Evolutionary conservation across 2,888 invertebrate species (phyloP), one percentile per base, ranked within the genome.

Genomic region (Cactoblastis cactorum): DNA sequence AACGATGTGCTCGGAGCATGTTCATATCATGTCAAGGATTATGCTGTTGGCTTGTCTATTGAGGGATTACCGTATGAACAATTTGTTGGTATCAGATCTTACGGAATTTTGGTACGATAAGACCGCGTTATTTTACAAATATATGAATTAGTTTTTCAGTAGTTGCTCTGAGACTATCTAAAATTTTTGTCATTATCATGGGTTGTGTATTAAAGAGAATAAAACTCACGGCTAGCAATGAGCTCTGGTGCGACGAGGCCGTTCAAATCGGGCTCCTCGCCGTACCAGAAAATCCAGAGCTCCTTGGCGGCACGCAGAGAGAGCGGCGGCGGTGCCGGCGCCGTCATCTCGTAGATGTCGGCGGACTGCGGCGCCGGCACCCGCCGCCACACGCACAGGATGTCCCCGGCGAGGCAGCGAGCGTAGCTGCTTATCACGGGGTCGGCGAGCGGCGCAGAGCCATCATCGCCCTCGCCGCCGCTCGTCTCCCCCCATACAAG

Each of bases 211-310:
- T 33, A 35, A 56, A 37, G 41, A 53, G 22, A n/a, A 28, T 19
- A 48, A 59, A 74, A 93, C 95, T 94, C 88, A 98, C 98, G 97
- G 80, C 94, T 93, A 61, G 92, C 92, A 75, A 96, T 94, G 62
- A 98, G 93, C 78, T 97, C 97, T 11, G 95, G 94, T 54, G 95
- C 94, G 66, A 97, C 95, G 71, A 97, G 91, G 55, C 95, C 94
- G 71, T 92, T 93, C 59, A 97, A 92, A 86, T 97, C 96, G 52
- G 97, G 97, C 85, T 97, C 97, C 82, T 98, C 98, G 74, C 98
- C 98, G 90, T 99, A 99, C 99, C 99, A 99, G 91, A 99, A 99
- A 83, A 99, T 96, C 99, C 99, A 99, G 56, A 99, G 93, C 86
- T 99, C 99, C 91, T 98, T 99, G 83, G 96, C 94, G 74, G 96